Evolutionary conservation across 2,888 invertebrate species (phyloP).

Genomic region (Acanthosepion pharaonis): DNA sequence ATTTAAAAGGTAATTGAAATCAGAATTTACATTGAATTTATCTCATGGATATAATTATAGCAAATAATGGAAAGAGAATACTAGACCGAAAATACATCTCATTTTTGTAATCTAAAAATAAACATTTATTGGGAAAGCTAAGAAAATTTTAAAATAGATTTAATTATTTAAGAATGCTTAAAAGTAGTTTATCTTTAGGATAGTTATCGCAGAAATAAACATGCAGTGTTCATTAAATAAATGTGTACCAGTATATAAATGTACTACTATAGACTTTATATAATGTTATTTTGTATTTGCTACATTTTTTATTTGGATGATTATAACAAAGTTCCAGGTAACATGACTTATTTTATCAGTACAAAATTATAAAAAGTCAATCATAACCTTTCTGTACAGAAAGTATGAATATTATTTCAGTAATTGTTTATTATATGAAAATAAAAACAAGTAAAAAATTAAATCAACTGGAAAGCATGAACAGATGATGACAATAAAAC

Average conservation of each 20-base stretch:
- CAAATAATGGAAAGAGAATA: background rate
- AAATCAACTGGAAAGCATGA: too few species aligned
- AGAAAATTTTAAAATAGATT: background rate
- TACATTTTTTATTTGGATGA: too few species aligned
- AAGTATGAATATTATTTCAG: too few species aligned
- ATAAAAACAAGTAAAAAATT: too few species aligned
- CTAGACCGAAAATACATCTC: background rate
- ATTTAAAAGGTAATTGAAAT: background rate
- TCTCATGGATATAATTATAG: too few species aligned
- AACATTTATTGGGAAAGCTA: background rate
- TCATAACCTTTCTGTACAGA: too few species aligned
- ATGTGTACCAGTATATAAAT: background rate
- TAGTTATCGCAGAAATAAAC: background rate
- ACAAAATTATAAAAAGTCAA: too few species aligned
- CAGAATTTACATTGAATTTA: too few species aligned
- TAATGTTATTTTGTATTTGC: background rate
- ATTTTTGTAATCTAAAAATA: background rate
- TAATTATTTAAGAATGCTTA: background rate
- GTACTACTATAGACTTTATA: background rate
- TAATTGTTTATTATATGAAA: too few species aligned
- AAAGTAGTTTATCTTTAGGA: background rate
- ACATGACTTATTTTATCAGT: too few species aligned
- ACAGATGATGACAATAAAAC: too few species aligned
- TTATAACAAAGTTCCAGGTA: too few species aligned
- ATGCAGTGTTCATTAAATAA: background rate